Percentiles rank a stretch among this genome's conserved stretches.
Evolutionary conservation across 2,113 vertebrate species (phyloP).

Genomic region (Gavialis gangeticus): DNA sequence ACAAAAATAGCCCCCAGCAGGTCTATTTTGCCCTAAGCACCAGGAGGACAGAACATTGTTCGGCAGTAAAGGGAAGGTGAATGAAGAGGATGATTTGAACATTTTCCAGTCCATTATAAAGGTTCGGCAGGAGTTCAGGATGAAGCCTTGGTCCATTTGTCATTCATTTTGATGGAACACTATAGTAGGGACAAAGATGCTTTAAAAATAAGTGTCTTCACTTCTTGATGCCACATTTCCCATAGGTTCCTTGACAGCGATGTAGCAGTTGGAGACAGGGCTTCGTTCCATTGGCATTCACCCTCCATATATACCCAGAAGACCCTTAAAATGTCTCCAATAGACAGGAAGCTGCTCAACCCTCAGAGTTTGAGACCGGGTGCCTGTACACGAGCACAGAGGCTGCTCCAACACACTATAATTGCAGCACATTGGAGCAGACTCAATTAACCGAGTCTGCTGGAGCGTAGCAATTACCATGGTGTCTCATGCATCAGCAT

Average conservation of each 20-base stretch:
- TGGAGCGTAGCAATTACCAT: too few relatives aligned
- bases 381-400: too few relatives aligned
- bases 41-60: too few relatives aligned
- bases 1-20: too few relatives aligned
- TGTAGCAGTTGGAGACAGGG: background rate
- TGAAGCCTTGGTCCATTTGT: background rate
- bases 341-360: background rate
- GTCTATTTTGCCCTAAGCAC: too few relatives aligned
- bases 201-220: background rate
- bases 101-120: background rate
- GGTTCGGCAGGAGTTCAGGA: background rate
- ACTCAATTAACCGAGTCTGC: too few relatives aligned
- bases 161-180: background rate
- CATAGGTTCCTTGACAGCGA: background rate
- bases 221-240: background rate
- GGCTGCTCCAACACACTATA: too few relatives aligned
- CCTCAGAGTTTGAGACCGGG: background rate
- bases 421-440: too few relatives aligned
- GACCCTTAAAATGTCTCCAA: background rate
- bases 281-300: background rate
- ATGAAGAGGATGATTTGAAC: background rate
- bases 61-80: too few relatives aligned
- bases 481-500: too few relatives aligned
- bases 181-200: background rate
- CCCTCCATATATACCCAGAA: background rate